Evolutionary conservation across 2,113 vertebrate species (phyloP).

Genomic region (Serinus canaria): DNA sequence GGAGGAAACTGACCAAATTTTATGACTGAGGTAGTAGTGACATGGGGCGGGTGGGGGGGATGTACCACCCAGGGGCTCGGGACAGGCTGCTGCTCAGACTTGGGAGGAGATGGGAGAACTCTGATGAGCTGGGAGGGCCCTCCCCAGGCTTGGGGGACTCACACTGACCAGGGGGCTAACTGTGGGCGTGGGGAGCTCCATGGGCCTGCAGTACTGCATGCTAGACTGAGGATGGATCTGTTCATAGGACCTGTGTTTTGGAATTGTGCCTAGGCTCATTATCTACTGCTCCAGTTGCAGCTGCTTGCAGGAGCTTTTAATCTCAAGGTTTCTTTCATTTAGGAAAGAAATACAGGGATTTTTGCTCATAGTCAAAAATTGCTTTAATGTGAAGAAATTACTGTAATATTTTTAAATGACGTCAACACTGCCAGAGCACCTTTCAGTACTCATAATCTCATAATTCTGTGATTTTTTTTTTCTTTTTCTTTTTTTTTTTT

Average conservation of each 20-base stretch:
- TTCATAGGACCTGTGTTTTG: neutral
- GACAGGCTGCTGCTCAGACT: neutral
- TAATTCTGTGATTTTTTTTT: neutral
- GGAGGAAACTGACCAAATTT: accelerated
- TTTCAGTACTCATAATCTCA: neutral
- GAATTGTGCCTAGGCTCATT: neutral
- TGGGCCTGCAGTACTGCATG: neutral
- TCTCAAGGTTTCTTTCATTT: neutral
- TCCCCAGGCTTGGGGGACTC: neutral
- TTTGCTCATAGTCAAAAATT: neutral
- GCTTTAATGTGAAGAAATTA: neutral
- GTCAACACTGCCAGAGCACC: neutral
- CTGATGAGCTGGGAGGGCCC: neutral
- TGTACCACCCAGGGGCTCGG: too few relatives aligned
- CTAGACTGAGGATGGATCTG: neutral
- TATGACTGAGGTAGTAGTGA: neutral
- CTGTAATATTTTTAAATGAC: neutral
- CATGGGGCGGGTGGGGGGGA: neutral
- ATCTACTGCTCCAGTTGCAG: neutral
- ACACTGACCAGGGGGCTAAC: neutral
- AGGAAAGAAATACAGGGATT: neutral
- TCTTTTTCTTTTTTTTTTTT: neutral
- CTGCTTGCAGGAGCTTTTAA: neutral
- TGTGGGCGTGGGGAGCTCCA: neutral
- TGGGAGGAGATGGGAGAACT: neutral